Conservation (phyloP, 1,140 invertebrate species). For the Microplitis mediator region DNA sequence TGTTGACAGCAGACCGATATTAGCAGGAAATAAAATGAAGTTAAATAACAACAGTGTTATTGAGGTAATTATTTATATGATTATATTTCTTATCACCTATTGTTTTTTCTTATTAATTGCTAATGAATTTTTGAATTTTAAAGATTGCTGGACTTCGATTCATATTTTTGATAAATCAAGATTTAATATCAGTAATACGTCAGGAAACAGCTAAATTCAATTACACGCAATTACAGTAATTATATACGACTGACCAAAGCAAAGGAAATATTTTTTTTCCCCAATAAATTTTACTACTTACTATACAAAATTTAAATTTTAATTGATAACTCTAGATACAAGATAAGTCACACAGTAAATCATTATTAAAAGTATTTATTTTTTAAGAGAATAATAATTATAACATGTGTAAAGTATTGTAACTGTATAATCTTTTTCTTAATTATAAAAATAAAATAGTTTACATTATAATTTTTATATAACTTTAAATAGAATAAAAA, state of each 20-base stretch:
- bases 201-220: conserved; percentile 81
- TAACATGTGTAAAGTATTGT: conserved; percentile 11
- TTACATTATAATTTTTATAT: neutral
- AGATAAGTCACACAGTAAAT: neutral
- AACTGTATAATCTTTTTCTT: neutral
- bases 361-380: conserved; percentile 18
- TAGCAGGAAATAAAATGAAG: conserved; percentile 84
- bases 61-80: conserved; percentile 68
- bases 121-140: conserved; percentile 46
- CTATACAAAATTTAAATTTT: too few species aligned
- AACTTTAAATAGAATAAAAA: neutral
- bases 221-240: conserved; percentile 15
- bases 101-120: conserved; percentile 4
- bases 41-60: conserved; percentile 93
- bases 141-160: conserved; percentile 88
- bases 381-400: conserved; percentile 5
- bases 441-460: conserved; percentile 10
- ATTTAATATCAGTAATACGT: conserved; percentile 83
- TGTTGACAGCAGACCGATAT: conserved; percentile 89
- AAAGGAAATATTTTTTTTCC: neutral
- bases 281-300: too few species aligned
- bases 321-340: too few species aligned
- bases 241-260: neutral
- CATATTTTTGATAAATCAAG: conserved; percentile 92
- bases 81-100: too few species aligned